Conservation (phyloP, 2,113 vertebrate genomes). For the Hiodon tergisus region DNA sequence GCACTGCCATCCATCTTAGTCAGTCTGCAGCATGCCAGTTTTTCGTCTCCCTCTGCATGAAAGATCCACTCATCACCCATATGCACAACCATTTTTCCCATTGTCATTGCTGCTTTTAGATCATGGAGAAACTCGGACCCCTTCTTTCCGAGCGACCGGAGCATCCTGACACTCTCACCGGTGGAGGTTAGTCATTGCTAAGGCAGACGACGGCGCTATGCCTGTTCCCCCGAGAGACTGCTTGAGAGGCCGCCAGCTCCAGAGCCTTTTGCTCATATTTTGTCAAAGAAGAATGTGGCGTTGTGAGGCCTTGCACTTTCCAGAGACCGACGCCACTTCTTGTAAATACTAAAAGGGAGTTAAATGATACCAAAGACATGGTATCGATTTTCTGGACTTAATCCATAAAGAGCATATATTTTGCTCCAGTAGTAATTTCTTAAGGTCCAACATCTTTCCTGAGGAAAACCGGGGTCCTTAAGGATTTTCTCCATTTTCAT, state of each 20-base stretch:
- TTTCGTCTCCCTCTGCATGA: too few species aligned
- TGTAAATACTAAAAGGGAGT: slow-evolving; percentile 4
- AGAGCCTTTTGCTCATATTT: too few species aligned
- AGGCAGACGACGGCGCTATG: slow-evolving; percentile 28
- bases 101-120: slow-evolving; percentile 84
- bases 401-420: background rate
- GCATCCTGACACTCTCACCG: slow-evolving; percentile 90
- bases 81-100: slow-evolving; percentile 11
- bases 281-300: background rate
- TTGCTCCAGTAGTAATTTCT: slow-evolving; percentile 24
- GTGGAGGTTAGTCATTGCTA: slow-evolving; percentile 84
- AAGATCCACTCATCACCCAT: background rate
- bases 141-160: slow-evolving; percentile 88
- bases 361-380: slow-evolving; percentile 52
- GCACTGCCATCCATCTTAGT: too few species aligned
- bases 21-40: too few species aligned
- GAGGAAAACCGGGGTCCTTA: slow-evolving; percentile 35
- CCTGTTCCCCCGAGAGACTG: background rate
- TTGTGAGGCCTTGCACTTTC: background rate
- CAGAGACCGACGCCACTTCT: background rate
- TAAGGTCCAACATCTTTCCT: slow-evolving; percentile 29
- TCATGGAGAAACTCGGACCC: slow-evolving; percentile 86
- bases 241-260: background rate
- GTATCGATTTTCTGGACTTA: slow-evolving; percentile 33
- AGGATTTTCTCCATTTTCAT: slow-evolving; percentile 55